Evolutionary conservation across 1,140 invertebrate species (phyloP), one percentile per base, ranked within the genome.

Genomic region (Coenobita brevimanus): DNA sequence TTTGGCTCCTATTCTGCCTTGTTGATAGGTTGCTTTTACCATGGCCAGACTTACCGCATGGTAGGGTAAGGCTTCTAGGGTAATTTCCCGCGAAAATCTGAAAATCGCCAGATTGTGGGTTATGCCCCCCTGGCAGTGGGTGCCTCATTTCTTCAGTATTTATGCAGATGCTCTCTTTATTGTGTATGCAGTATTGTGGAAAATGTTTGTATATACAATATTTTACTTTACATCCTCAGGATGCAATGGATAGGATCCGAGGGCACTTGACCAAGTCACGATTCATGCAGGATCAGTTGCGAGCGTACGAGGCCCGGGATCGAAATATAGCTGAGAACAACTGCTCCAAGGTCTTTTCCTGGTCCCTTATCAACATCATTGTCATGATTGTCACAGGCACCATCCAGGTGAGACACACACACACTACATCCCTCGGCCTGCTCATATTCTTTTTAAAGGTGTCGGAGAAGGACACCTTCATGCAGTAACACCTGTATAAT

Each of bases 301-400:
- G 95, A 27, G 95, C 96, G 0, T 94, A 94, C 90, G 96, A 97
- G 92, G 95, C 96, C 0, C 92, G 96, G 50, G 96, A 97, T 92
- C 93, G 96, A 86, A 97, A 96, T 92, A 91, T 96, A n/a, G 95
- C 95, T 0, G 96, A 97, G 92, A 94, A 95, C 24, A 97, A 95
- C 91, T 96, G 94, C 92, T 94, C 93, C 91, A 94, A 95, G 91
- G 96, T 97, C 0, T 95, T 96, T 92, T 93, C 93, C 3, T 96
- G 95, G 94, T 97, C 96, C 0, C 91, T 95, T 79, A 90, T 96
- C 1, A 96, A 96, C 89, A 94, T 97, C 2, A 90, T 93, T 30
- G 91, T 96, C 10, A 96, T 97, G 95, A 82, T 96, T 10, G 88
- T 93, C 15, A 95, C 97, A 6, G 95, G 95, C 0, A 90, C 94